A percentile compares a stretch with the other conserved stretches of the same genome.
phyloP scores from a whole-genome alignment of 1,140 invertebrate genomes.

The Drosophila kepulauana region DNA sequence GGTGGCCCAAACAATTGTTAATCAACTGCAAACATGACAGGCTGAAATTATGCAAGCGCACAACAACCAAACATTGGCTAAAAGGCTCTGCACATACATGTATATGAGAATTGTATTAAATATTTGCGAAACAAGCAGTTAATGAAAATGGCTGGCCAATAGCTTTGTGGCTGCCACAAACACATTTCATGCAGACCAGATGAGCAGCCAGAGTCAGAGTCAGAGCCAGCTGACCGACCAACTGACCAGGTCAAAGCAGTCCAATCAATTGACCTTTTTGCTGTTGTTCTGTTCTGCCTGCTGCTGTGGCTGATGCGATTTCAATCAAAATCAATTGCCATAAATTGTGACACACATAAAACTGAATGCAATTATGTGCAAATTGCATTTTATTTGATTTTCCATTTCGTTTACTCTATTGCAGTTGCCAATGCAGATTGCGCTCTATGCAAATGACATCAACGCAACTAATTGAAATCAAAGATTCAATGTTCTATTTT shows the following conservation, averaged over 20 bases:
- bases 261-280: constrained; percentile 51
- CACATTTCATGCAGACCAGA: constrained; percentile 1
- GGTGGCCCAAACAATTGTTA: constrained; percentile 67
- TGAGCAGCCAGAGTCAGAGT: neutral
- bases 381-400: constrained; percentile 73
- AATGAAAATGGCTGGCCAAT: constrained; percentile 28
- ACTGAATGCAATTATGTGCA: constrained; percentile 65
- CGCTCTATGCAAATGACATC: constrained; percentile 65
- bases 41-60: constrained; percentile 70
- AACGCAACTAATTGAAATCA: constrained; percentile 54
- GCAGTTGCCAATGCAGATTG: constrained; percentile 47
- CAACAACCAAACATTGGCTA: constrained; percentile 33
- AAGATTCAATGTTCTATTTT: neutral
- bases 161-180: constrained; percentile 44
- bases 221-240: no score
- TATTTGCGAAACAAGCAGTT: constrained; percentile 43
- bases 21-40: constrained; percentile 78
- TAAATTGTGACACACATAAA: constrained; percentile 58
- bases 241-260: constrained; percentile 6
- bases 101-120: constrained; percentile 36
- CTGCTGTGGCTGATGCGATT: constrained; percentile 24
- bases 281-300: neutral
- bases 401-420: constrained; percentile 64
- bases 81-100: constrained; percentile 7
- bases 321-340: constrained; percentile 68